phyloP scores from a whole-genome alignment of 2,797 vertebrate genomes.

The Karalla daura region DNA sequence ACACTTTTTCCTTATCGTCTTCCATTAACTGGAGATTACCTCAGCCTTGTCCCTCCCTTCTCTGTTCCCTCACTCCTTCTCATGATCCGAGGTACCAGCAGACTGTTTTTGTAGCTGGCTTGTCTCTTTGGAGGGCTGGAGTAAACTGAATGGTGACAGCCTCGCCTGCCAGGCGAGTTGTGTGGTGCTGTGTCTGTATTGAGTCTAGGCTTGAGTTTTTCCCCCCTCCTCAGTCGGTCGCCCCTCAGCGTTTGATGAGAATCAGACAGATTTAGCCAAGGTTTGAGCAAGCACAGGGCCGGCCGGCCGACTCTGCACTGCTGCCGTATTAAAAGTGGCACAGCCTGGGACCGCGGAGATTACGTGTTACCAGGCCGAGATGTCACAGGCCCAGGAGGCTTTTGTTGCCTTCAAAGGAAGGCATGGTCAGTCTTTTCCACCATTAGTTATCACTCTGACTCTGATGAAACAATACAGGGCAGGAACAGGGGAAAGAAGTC shows the following conservation, averaged over 20 bases:
- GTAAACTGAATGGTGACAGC: conserved; percentile 70
- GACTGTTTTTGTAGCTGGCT: conserved; percentile 78
- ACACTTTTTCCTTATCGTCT: conserved; percentile 68
- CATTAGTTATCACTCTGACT: conserved; percentile 63
- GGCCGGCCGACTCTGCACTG: conserved; percentile 18
- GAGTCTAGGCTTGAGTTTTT: conserved; percentile 59
- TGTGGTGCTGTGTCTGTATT: conserved; percentile 69
- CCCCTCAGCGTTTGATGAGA: conserved; percentile 55
- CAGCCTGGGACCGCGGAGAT: conserved; percentile 74
- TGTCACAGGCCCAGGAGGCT: conserved; percentile 54
- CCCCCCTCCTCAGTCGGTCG: not conserved
- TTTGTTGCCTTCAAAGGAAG: conserved; percentile 71
- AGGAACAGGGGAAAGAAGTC: conserved; percentile 39
- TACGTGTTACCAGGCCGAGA: conserved; percentile 65
- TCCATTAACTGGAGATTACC: conserved; percentile 64
- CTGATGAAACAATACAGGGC: conserved; percentile 49
- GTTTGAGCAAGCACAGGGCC: conserved; percentile 66
- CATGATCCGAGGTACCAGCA: conserved; percentile 56
- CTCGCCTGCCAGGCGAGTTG: conserved; percentile 69
- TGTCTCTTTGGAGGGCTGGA: conserved; percentile 63
- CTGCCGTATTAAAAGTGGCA: conserved; percentile 57
- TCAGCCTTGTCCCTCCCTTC: conserved; percentile 38
- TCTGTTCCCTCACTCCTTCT: conserved; percentile 20
- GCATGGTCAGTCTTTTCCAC: conserved; percentile 59
- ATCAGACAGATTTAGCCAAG: conserved; percentile 67